Base-by-base conservation (phyloP, 2,113 vertebrate genomes). In the Bathybates hornii region DNA sequence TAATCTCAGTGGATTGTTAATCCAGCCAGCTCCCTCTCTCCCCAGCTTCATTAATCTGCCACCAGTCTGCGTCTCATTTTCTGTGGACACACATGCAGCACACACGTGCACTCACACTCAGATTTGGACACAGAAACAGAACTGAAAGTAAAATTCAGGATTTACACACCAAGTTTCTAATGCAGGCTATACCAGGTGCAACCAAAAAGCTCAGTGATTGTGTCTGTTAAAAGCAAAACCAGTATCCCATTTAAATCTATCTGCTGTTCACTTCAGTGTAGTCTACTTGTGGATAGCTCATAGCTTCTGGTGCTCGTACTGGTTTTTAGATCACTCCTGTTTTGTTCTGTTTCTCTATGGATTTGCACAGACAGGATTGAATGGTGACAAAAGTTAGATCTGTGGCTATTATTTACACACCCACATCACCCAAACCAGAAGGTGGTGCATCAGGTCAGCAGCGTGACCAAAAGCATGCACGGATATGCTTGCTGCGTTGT, bases 1-100 rank as follows among this genome's bases (percentile, higher is more conserved):
- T 94, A 91, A 93, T 92, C 93, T 93, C 91, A 85, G 57, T 82
- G 90, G 88, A 90, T 89, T 91, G 61, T 84, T 94, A 95, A 93
- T 93, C 92, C 91, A 92, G 52, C 79, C 32, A 52, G 63, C 87
- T 94, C 87, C 91, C 88, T 92, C 80, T 84, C 80, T 94, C 94
- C 91, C 91, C 80, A 85, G 88, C 83, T 93, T 94, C 89, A 92
- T 93, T 94, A 91, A 89, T 91, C 89, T 90, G 79, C 81, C 87
- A 91, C 41, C 54, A 63, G 81, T 73, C 82, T 83, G 48, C 45
- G 17, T 86, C 81, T 92, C 86, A 89, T 88, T 93, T 86, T 85
- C 82, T 71, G 50, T n/a, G 24, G 53, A 91, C 84, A 86, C 78
- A 71, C 82, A 88, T 13, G 24, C 14, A 80, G 45, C 24, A n/a